Evolutionary conservation across 1,140 invertebrate genomes (phyloP).

Genomic region (Limonius californicus): DNA sequence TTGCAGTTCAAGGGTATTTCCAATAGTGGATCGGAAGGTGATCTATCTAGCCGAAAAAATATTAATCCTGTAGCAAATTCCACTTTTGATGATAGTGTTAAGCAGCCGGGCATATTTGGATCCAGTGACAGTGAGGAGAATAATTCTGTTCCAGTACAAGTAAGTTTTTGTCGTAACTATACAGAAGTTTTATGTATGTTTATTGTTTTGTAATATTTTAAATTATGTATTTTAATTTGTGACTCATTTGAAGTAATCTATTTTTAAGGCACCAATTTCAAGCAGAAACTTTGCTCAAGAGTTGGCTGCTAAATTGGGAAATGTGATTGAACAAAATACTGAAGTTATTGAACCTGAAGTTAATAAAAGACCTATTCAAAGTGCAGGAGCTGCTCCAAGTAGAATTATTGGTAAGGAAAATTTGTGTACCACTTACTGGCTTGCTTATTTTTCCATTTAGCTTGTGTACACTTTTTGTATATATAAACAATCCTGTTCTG

Average conservation of each 20-base stretch:
- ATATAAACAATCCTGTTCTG: too few relatives aligned
- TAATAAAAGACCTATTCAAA: conserved; percentile 33
- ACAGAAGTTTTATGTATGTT: background rate
- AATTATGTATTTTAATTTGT: background rate
- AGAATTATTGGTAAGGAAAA: background rate
- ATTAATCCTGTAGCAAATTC: conserved; percentile 32
- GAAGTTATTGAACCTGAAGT: conserved; percentile 26
- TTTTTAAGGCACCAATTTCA: conserved; percentile 27
- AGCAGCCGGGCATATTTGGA: background rate
- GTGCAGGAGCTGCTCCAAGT: background rate
- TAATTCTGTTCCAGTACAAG: conserved; percentile 2
- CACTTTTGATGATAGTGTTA: conserved; percentile 30
- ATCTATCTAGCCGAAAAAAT: conserved; percentile 18
- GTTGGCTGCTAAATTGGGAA: conserved; percentile 56
- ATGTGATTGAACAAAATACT: conserved; percentile 40
- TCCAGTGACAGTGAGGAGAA: conserved; percentile 5
- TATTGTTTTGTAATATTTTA: too few relatives aligned
- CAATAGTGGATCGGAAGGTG: conserved; percentile 35
- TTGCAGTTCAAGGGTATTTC: conserved; percentile 19
- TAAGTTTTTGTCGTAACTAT: background rate
- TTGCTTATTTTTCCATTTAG: too few relatives aligned
- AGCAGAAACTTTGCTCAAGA: conserved; percentile 55
- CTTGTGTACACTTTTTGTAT: too few relatives aligned
- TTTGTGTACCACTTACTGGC: too few relatives aligned
- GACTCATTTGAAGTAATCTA: background rate